phyloP scores from a whole-genome alignment of 2,797 vertebrate species.

The Gymnocypris eckloni region DNA sequence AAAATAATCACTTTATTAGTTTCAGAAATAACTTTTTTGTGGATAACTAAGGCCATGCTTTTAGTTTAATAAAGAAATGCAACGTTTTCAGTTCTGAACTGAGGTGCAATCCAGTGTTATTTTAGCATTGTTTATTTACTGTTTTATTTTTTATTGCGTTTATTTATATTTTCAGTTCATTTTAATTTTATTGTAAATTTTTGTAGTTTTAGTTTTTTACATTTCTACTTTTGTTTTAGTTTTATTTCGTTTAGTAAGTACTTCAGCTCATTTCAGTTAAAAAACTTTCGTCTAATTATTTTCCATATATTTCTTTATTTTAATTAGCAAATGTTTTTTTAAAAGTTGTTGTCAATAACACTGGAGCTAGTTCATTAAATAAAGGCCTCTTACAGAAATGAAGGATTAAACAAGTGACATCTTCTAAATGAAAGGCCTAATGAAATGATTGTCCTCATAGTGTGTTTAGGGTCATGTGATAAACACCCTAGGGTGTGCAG shows the following conservation, averaged over 20 bases:
- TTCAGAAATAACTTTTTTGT: neutral
- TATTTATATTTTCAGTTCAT: neutral
- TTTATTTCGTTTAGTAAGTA: neutral
- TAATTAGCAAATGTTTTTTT: neutral
- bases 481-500: neutral
- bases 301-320: neutral
- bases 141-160: neutral
- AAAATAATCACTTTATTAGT: neutral
- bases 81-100: neutral
- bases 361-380: neutral
- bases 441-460: neutral
- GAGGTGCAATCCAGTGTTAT: neutral
- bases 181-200: neutral
- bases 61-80: neutral
- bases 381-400: neutral
- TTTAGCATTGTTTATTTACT: neutral
- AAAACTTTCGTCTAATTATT: no score
- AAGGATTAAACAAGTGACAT: neutral
- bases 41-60: neutral
- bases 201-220: neutral
- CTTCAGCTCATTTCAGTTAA: neutral
- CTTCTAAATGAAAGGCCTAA: neutral
- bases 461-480: conserved; percentile 18
- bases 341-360: neutral
- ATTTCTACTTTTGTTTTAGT: neutral